Evolutionary conservation across 2,113 vertebrate species (phyloP).

Genomic region (Corythoichthys haematopterus): DNA sequence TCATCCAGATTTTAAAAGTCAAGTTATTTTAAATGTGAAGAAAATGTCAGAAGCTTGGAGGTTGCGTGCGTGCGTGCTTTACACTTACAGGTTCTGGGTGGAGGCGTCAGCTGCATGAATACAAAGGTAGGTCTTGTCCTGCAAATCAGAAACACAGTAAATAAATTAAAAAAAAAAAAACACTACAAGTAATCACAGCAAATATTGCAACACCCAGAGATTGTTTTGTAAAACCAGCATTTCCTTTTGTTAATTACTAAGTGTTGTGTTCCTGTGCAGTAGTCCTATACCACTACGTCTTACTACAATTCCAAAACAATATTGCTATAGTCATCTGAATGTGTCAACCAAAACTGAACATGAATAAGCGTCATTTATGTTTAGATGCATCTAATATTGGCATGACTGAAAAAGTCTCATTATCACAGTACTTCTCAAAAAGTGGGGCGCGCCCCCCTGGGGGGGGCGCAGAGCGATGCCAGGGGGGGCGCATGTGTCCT

Average conservation of each 20-base stretch:
- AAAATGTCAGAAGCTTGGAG: neutral
- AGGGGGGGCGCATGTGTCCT: too few relatives aligned
- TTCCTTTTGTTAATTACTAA: neutral
- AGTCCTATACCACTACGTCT: neutral
- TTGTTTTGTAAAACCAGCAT: neutral
- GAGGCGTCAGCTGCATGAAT: constrained; percentile 81
- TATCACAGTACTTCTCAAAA: too few relatives aligned
- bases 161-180: neutral
- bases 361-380: neutral
- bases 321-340: neutral
- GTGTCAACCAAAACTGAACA: neutral
- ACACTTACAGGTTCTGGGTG: constrained; percentile 82
- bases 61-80: neutral
- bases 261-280: neutral
- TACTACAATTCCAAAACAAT: neutral
- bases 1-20: constrained; percentile 13
- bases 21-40: neutral
- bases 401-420: neutral
- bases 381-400: neutral
- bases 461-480: too few relatives aligned
- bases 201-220: neutral
- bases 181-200: neutral
- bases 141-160: constrained; percentile 21
- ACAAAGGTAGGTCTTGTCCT: constrained; percentile 85
- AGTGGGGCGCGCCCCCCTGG: too few relatives aligned